Conservation (phyloP, 2,797 vertebrate genomes). For the Enteromius viviparus region DNA sequence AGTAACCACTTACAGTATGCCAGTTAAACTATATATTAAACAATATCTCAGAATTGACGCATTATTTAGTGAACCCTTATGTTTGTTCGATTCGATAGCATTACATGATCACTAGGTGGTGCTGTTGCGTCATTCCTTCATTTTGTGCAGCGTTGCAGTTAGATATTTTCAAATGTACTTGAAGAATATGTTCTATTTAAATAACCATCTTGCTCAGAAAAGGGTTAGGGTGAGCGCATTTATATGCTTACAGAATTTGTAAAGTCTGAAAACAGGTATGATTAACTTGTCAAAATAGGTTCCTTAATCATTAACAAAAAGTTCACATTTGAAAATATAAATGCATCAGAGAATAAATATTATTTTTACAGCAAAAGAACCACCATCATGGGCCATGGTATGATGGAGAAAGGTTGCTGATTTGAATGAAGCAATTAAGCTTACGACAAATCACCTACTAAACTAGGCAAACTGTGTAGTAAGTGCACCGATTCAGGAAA, state of each 20-base stretch:
- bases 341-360: not conserved
- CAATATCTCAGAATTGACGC: not conserved
- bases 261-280: not conserved
- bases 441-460: not conserved
- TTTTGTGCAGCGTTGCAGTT: constrained; percentile 4
- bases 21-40: too few species aligned
- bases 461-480: not conserved
- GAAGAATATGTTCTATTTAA: not conserved
- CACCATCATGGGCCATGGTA: not conserved
- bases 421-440: not conserved
- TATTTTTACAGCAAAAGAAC: not conserved
- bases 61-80: not conserved
- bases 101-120: constrained; percentile 28
- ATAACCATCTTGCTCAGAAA: not conserved
- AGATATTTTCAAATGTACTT: not conserved
- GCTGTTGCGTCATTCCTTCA: not conserved
- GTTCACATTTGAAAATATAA: not conserved
- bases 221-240: not conserved
- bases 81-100: not conserved
- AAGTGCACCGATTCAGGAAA: not conserved
- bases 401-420: not conserved
- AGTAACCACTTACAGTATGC: too few species aligned
- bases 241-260: not conserved
- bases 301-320: not conserved
- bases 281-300: constrained; percentile 4